Evolutionary conservation across 2,888 invertebrate genomes (phyloP), one percentile per base, ranked within the genome.

Genomic region (Folsomia candida): DNA sequence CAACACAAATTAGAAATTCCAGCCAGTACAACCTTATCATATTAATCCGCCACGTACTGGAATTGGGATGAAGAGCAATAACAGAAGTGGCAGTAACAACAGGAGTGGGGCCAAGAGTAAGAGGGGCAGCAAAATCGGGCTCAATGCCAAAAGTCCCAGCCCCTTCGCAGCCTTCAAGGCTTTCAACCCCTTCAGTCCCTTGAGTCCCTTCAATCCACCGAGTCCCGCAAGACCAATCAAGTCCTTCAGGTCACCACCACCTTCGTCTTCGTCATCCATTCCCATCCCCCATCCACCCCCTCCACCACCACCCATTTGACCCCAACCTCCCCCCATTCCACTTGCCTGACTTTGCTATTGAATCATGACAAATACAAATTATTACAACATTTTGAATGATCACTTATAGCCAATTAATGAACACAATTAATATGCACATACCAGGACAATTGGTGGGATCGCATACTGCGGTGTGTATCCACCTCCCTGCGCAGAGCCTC

Each of bases 391-490:
- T 26, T 11, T 64, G 64, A 14, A 24, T 18, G 24, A 24, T 47
- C 64, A 47, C 26, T 64, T 24, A n/a, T 14, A 37, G 25, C 22
- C 62, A 62, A 62, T 20, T 20, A 47, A n/a, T n/a, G n/a, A n/a
- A n/a, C n/a, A n/a, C n/a, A n/a, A n/a, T n/a, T n/a, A n/a, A n/a
- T 63, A 14, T 9, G n/a, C 27, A 60, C 71, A 51, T 73, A 79
- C 79, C 75, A 79, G 58, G 28, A 79, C 77, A 29, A 79, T 78
- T 1, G 79, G 79, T 24, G 78, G 78, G 54, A 78, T 78, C 22
- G 78, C 79, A 70, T 79, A 79, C 27, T 78, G 77, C 6, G 77
- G 72, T 47, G 64, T 69, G 1, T 72, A 47, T 61, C 74, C 75
- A 29, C 73, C 76, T n/a, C 73, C 76, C 11, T 57, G 68, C 1